Evolutionary conservation across 35 echinoderm and acorn worm species (phyloP), one percentile per base, ranked within the genome.

Genomic region (Ptychodera flava): DNA sequence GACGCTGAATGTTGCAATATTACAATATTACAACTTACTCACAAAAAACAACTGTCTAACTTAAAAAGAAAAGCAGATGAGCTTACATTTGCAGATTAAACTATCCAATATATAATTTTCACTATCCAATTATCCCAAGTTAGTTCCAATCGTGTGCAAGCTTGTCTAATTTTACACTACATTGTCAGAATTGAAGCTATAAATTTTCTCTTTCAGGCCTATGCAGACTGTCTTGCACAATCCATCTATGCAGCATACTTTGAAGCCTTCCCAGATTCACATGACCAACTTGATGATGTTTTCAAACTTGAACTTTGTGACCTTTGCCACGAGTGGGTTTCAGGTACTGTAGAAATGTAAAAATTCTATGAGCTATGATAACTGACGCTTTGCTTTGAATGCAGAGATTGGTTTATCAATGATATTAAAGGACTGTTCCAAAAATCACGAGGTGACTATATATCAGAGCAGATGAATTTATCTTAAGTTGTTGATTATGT

Each of bases 211-310:
- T 86, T 34, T 0, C 37, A 95, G 93, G 93, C 89, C 10, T 95
- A 95, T 81, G 29, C 87, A 31, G 96, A 99, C 45, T 99, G 96
- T 79, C 81, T 99, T 31, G 92, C 96, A 28, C 96, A 99, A 37
- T 83, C 92, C 27, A 33, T 99, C 12, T 99, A 94, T 92, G 96
- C 96, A 78, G 96, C 90, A 0, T 99, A 94, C 86, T 94, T 90
- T 87, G 96, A 99, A 84, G 96, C 96, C 34, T 99, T 99, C 86
- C 87, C 86, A 35, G 96, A 99, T 78, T 99, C 96, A 15, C 92
- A 94, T 37, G 83, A 99, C 31, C 35, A 88, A 34, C 87, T 99
- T 83, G 93, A 90, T 86, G 90, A 89, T 15, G n/a, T 84, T 16
- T 99, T 99, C 78, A 94, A 94, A 80, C 96, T 94, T 81, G 85